A percentile compares a stretch with the other conserved stretches of the same genome.
Evolutionary conservation across 2,113 vertebrate species (phyloP).

Genomic region (Willisornis vidua): DNA sequence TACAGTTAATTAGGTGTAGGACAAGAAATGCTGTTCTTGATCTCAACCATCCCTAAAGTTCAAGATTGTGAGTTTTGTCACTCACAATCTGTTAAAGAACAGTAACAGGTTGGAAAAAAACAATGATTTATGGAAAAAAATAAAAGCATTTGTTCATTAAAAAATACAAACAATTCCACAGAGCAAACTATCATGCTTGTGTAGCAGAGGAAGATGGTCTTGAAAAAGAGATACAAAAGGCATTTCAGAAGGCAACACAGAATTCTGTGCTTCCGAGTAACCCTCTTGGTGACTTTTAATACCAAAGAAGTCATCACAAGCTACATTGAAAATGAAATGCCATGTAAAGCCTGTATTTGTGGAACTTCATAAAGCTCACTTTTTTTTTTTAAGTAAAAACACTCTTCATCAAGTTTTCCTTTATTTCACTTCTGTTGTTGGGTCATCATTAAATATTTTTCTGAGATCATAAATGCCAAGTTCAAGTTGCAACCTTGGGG

Average conservation of each 20-base stretch:
- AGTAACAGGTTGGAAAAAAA: slow-evolving; percentile 47
- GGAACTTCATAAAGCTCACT: neutral
- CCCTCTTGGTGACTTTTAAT: neutral
- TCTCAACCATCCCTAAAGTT: slow-evolving; percentile 51
- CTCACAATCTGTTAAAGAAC: slow-evolving; percentile 50
- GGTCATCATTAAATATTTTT: neutral
- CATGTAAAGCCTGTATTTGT: neutral
- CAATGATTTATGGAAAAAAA: slow-evolving; percentile 41
- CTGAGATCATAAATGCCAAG: neutral
- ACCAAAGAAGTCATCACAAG: neutral
- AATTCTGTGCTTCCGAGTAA: neutral
- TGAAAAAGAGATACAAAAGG: neutral
- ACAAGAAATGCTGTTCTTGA: slow-evolving; percentile 32
- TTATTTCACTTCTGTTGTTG: neutral
- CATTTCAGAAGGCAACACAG: neutral
- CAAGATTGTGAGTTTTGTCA: slow-evolving; percentile 21
- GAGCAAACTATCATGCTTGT: neutral
- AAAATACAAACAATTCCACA: slow-evolving; percentile 30
- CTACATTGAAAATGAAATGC: neutral
- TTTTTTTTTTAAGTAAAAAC: neutral
- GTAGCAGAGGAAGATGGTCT: neutral
- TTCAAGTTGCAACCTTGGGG: neutral
- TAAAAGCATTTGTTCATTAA: slow-evolving; percentile 36
- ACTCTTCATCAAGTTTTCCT: neutral
- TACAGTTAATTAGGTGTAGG: slow-evolving; percentile 49